phyloP scores from a whole-genome alignment of 1,140 invertebrate genomes.

The Portunus trituberculatus region DNA sequence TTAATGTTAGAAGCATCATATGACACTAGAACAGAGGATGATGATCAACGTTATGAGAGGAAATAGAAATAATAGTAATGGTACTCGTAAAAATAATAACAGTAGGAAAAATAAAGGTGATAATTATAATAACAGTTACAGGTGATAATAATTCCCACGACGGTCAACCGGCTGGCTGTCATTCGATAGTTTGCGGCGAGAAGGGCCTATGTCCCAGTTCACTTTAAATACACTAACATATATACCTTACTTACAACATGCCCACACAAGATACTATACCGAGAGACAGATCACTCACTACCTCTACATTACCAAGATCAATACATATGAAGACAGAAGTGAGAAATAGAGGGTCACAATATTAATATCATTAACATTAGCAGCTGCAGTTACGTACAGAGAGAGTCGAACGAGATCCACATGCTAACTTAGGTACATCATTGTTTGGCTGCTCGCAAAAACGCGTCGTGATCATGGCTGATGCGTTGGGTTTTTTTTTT shows the following conservation, averaged over 20 bases:
- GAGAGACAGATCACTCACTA: slow-evolving; percentile 70
- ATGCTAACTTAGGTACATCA: slow-evolving; percentile 59
- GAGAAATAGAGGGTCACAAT: slow-evolving; percentile 68
- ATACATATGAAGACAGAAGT: slow-evolving; percentile 75
- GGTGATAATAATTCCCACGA: slow-evolving; percentile 66
- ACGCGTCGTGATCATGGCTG: slow-evolving; percentile 42
- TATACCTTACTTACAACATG: slow-evolving; percentile 75
- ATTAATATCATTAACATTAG: slow-evolving; percentile 73
- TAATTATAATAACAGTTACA: slow-evolving; percentile 61
- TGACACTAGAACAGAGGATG: slow-evolving; percentile 56
- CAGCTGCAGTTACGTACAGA: slow-evolving; percentile 62
- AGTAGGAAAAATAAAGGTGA: slow-evolving; percentile 54
- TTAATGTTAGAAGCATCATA: slow-evolving; percentile 59
- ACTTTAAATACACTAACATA: slow-evolving; percentile 75
- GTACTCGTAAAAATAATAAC: slow-evolving; percentile 37
- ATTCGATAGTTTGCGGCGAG: slow-evolving; percentile 68
- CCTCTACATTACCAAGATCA: slow-evolving; percentile 73
- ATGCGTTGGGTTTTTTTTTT: slow-evolving; percentile 35
- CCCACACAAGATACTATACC: slow-evolving; percentile 73
- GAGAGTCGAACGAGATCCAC: slow-evolving; percentile 67
- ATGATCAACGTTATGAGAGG: slow-evolving; percentile 13
- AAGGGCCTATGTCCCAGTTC: slow-evolving; percentile 74
- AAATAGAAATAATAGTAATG: slow-evolving; percentile 5
- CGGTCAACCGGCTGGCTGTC: slow-evolving; percentile 69
- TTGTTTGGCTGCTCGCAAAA: slow-evolving; percentile 59